Conservation (phyloP, 2,113 vertebrate genomes). For the Syngnathus scovelli region DNA sequence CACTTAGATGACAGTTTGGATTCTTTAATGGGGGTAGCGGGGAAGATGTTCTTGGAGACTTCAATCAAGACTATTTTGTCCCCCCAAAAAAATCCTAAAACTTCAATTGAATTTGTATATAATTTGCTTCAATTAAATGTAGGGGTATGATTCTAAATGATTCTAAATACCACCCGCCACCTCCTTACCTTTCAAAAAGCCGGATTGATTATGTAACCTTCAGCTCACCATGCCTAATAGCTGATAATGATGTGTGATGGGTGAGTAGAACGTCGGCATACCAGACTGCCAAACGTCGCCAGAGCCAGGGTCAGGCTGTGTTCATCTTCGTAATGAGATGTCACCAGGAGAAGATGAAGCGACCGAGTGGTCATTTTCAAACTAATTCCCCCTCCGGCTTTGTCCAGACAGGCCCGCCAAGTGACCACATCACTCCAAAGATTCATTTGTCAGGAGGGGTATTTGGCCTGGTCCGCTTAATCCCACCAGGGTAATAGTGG, state of each 20-base stretch:
- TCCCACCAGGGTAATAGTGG: conserved; percentile 24
- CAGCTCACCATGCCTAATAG: conserved; percentile 67
- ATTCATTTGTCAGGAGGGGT: conserved; percentile 60
- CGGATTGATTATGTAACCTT: conserved; percentile 64
- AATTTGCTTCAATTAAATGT: neutral
- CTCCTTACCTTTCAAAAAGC: conserved; percentile 53
- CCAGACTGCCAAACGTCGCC: conserved; percentile 65
- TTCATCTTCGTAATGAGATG: conserved; percentile 74
- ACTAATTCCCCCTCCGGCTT: conserved; percentile 54
- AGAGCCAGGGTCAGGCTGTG: conserved; percentile 60
- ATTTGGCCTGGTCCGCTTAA: conserved; percentile 33
- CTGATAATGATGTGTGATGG: conserved; percentile 73
- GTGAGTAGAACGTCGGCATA: conserved; percentile 57
- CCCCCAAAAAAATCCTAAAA: neutral
- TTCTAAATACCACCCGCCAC: conserved; percentile 15
- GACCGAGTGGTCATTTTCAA: conserved; percentile 58
- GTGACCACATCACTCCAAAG: conserved; percentile 58
- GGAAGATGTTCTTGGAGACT: too few species aligned
- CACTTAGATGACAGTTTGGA: too few species aligned
- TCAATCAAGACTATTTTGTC: neutral
- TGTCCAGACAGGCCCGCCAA: conserved; percentile 59
- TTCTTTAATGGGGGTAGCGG: too few species aligned
- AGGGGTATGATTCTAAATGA: neutral
- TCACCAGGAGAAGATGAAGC: conserved; percentile 64
- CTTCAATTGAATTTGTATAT: neutral